Conservation (phyloP, 2,113 vertebrate species). For the Microcebus griseorufus region DNA sequence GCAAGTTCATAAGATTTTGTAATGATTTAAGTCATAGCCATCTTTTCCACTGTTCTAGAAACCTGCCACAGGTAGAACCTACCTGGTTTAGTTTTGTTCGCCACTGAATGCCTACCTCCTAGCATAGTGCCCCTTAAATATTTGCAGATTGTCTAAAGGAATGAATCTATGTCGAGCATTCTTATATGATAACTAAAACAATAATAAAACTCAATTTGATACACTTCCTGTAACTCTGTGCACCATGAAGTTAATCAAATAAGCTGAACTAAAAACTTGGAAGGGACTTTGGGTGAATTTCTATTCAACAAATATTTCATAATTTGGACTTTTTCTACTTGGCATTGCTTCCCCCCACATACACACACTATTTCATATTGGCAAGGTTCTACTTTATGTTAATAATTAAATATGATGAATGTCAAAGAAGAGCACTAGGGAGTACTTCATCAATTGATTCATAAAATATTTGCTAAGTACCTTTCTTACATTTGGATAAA, state of each 20-base stretch:
- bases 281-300: slow-evolving; percentile 34
- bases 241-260: neutral
- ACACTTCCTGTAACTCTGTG: neutral
- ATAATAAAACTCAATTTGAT: slow-evolving; percentile 4
- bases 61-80: neutral
- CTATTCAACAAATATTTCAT: slow-evolving; percentile 45
- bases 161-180: neutral
- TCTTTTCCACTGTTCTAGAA: neutral
- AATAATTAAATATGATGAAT: slow-evolving; percentile 67
- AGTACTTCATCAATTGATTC: slow-evolving; percentile 61
- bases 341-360: neutral
- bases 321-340: slow-evolving; percentile 41
- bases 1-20: neutral
- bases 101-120: neutral
- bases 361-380: slow-evolving; percentile 6
- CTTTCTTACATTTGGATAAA: slow-evolving; percentile 53
- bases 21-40: neutral
- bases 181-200: neutral
- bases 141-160: neutral
- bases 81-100: neutral
- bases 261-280: neutral
- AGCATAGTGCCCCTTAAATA: neutral
- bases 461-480: slow-evolving; percentile 72
- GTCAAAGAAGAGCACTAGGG: neutral
- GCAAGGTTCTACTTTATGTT: slow-evolving; percentile 32